A percentile compares a stretch with the other conserved stretches of the same genome.
Evolutionary conservation across 2,888 invertebrate species (phyloP).

Genomic region (Sesia apiformis): DNA sequence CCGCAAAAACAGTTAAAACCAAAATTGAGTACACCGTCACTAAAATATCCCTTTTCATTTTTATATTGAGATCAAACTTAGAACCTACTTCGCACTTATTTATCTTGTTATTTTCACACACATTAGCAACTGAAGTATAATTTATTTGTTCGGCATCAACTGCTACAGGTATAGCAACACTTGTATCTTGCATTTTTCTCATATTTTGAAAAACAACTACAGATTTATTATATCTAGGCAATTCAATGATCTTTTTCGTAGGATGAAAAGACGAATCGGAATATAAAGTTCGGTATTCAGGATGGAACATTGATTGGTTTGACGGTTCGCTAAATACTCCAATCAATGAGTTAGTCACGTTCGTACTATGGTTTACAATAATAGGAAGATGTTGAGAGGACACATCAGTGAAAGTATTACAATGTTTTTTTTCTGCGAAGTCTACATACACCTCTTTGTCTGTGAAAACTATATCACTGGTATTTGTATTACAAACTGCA

Average conservation of each 20-base stretch:
- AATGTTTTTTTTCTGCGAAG: constrained; percentile 19
- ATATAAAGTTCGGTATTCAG: constrained; percentile 18
- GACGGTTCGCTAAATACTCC: constrained; percentile 29
- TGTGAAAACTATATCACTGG: not conserved
- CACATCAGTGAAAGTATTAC: constrained; percentile 31
- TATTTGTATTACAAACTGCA: not conserved
- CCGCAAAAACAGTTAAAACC: constrained; percentile 57
- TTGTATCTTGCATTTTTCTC: not conserved
- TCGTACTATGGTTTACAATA: constrained; percentile 21
- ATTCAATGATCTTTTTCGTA: constrained; percentile 1
- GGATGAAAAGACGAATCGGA: constrained; percentile 15
- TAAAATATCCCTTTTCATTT: constrained; percentile 55
- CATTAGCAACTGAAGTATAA: not conserved
- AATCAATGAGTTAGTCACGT: constrained; percentile 26
- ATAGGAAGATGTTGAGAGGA: constrained; percentile 29
- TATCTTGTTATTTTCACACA: not conserved
- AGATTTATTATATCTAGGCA: constrained; percentile 8
- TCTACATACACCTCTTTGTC: constrained; percentile 45
- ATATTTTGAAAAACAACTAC: not conserved
- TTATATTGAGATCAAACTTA: constrained; percentile 36
- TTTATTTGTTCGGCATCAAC: not conserved
- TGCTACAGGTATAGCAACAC: not conserved
- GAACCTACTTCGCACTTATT: constrained; percentile 1
- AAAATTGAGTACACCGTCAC: constrained; percentile 60
- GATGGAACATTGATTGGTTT: constrained; percentile 26